These are phyloP conservation scores for Copidosoma aretas DNA, from an alignment of 2,888 invertebrate species.

Conservation along the genomic window DNA sequence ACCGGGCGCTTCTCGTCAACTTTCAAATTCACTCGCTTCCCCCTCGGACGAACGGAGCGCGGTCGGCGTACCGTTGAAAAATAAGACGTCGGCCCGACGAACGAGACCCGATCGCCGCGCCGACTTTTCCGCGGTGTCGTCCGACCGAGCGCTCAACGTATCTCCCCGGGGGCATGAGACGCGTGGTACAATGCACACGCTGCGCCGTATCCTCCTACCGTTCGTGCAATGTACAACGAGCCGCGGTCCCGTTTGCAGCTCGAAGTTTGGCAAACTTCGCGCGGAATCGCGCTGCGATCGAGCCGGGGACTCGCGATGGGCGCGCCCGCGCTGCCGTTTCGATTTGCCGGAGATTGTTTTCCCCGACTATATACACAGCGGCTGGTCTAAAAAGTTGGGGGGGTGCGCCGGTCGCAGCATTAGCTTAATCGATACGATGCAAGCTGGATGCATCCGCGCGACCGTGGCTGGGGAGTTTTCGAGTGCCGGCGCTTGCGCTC, in stretches of 20 bases:
- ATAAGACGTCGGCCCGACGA: too few species aligned
- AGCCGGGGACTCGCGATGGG: background rate
- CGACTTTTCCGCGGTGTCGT: too few species aligned
- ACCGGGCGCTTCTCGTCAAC: conserved; percentile 6
- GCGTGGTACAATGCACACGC: too few species aligned
- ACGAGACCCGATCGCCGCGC: too few species aligned
- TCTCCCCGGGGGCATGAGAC: too few species aligned
- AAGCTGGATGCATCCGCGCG: background rate
- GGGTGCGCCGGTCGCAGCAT: background rate
- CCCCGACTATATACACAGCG: background rate
- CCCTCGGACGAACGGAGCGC: conserved; percentile 4
- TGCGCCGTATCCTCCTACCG: too few species aligned
- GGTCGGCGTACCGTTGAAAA: background rate
- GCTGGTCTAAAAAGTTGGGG: background rate
- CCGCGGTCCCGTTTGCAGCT: conserved; percentile 8
- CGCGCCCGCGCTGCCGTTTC: conserved; percentile 19
- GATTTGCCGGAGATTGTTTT: conserved; percentile 35
- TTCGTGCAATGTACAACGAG: too few species aligned
- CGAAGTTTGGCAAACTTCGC: conserved; percentile 25
- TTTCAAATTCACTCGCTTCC: conserved; percentile 20
- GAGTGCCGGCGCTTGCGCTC: too few species aligned
- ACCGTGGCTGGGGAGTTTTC: background rate
- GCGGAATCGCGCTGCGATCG: conserved; percentile 27
- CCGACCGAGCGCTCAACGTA: background rate
- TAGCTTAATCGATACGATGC: conserved; percentile 10